Base-by-base conservation (phyloP, 2,797 vertebrate genomes). In the Microctenopoma stevenorrisi region DNA sequence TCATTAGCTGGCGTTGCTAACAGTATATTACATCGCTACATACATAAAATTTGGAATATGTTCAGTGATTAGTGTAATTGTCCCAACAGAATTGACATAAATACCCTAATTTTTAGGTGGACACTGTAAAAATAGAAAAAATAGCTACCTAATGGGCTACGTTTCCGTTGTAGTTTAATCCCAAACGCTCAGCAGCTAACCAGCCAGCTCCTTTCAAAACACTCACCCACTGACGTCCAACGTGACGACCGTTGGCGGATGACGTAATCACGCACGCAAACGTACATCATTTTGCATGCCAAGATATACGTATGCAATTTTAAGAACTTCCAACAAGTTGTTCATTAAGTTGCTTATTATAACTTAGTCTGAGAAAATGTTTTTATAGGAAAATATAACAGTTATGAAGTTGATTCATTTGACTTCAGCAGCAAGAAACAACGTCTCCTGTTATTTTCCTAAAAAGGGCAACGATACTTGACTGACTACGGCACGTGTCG, bases 121-220 rank as follows among this genome's bases (percentile, higher is more conserved):
- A 49, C 16, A 43, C 7, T 5, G 1, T 6, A 42, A 58, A 57
- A 3, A 50, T 25, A 18, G 7, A 10, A 25, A 18, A 53, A 59
- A 76, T 53, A 72, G 18, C 43, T 72, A 87, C 83, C 86, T 63
- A 37, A 28, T 42, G 75, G 46, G 28, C 65, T 70, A 69, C 44
- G 25, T 79, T 80, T 85, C 81, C 71, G 76, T 57, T 72, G 76
- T 68, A 53, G 64, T 75, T 50, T 86, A 86, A 88, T 85, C 77
- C 81, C 61, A 72, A 30, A 53, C 43, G 58, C 62, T 75, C 46
- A 38, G 44, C 68, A 62, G 86, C 76, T 87, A 85, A 69, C 82
- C 76, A 86, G 74, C 57, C 76, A 78, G 83, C 79, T 81, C 79
- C 88, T 76, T 90, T 91, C 89, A 92, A 92, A 91, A 90, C 86